Percentiles rank a stretch among this genome's conserved stretches.
These are phyloP conservation scores for Uropsilus gracilis DNA, from an alignment of 2,113 vertebrate genomes.

Conservation along the genomic window DNA sequence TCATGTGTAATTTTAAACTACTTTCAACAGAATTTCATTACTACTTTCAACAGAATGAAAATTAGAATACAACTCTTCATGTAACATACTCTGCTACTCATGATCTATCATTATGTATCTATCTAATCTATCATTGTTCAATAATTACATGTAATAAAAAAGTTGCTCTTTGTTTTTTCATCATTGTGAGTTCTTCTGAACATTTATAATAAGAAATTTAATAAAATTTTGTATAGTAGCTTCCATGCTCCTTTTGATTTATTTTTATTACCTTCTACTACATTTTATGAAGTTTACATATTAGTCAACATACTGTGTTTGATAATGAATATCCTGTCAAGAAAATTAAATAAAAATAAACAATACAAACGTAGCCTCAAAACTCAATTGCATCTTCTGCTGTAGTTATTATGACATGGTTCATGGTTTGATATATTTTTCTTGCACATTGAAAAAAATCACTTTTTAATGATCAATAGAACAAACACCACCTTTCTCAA, in stretches of 20 bases:
- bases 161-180: neutral
- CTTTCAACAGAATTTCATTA: too few species aligned
- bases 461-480: neutral
- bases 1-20: neutral
- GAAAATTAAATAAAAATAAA: neutral
- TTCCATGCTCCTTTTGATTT: neutral
- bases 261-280: neutral
- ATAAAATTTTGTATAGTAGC: neutral
- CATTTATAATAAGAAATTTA: neutral
- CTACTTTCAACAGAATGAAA: neutral
- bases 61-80: neutral
- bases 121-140: too few species aligned
- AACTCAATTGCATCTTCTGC: neutral
- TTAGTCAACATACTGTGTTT: neutral
- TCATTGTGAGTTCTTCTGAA: neutral
- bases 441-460: neutral
- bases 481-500: neutral
- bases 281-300: neutral
- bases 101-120: neutral
- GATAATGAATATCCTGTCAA: slow-evolving; percentile 27
- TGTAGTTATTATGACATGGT: neutral
- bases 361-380: neutral
- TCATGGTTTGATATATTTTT: slow-evolving; percentile 8
- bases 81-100: neutral
- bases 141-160: neutral